A percentile compares a stretch with the other conserved stretches of the same genome.
Evolutionary conservation across 2,113 vertebrate species (phyloP).

Genomic region (Oryzias curvinotus): DNA sequence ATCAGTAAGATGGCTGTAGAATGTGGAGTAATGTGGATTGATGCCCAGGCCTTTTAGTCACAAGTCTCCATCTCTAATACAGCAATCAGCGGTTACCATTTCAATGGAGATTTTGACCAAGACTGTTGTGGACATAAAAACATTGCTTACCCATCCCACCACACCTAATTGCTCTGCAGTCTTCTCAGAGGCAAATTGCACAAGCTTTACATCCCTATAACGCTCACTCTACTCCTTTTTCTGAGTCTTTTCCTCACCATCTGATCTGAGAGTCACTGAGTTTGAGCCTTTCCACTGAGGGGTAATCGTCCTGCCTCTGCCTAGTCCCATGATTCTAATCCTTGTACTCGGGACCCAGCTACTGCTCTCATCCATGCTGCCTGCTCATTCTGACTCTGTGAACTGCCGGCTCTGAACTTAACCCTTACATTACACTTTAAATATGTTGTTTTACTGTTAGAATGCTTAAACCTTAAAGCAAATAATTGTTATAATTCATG

Average conservation of each 20-base stretch:
- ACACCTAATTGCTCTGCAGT: constrained; percentile 55
- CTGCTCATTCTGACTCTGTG: constrained; percentile 55
- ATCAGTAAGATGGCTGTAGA: constrained; percentile 41
- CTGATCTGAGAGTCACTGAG: constrained; percentile 68
- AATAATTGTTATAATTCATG: too few species aligned
- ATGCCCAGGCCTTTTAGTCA: constrained; percentile 28
- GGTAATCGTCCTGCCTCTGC: constrained; percentile 71
- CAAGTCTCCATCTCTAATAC: constrained; percentile 50
- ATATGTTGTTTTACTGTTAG: neutral
- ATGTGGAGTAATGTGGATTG: constrained; percentile 39
- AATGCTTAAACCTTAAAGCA: constrained; percentile 6
- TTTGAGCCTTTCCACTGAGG: constrained; percentile 66
- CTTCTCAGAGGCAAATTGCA: constrained; percentile 16
- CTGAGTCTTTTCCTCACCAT: constrained; percentile 43
- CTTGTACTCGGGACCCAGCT: constrained; percentile 61
- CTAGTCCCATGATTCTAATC: constrained; percentile 77
- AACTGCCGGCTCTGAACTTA: constrained; percentile 40
- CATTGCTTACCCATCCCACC: constrained; percentile 42
- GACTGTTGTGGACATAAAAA: constrained; percentile 50
- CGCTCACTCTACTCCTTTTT: constrained; percentile 24
- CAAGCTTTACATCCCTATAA: constrained; percentile 16
- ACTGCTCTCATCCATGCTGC: constrained; percentile 49
- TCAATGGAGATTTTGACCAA: constrained; percentile 48
- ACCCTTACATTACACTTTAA: constrained; percentile 35
- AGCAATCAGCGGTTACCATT: constrained; percentile 35